Evolutionary conservation across 2,113 vertebrate species (phyloP).

Genomic region (Sphaerodactylus townsendi): DNA sequence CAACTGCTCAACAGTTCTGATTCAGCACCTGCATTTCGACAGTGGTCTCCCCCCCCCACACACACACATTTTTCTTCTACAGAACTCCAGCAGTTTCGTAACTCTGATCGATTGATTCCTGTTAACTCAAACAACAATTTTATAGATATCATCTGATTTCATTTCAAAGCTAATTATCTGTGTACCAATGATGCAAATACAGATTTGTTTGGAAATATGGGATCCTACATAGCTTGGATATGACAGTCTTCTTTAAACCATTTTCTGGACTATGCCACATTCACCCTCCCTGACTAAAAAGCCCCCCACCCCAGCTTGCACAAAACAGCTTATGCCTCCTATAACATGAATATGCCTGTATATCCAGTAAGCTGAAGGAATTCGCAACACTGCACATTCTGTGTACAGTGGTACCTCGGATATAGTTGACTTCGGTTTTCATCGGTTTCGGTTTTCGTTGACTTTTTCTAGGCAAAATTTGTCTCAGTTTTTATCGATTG

Average conservation of each 20-base stretch:
- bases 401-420: too few species aligned
- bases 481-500: too few species aligned
- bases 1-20: background rate
- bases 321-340: background rate
- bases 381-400: constrained; percentile 11
- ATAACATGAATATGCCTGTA: background rate
- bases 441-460: too few species aligned
- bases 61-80: too few species aligned
- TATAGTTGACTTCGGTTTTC: too few species aligned
- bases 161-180: background rate
- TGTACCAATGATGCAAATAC: background rate
- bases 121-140: background rate
- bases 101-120: background rate
- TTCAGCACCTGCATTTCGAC: too few species aligned
- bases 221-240: fast-evolving
- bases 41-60: too few species aligned
- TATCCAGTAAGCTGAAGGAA: background rate
- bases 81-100: background rate
- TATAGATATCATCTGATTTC: background rate
- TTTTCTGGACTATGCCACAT: background rate
- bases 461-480: too few species aligned
- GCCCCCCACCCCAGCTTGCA: background rate
- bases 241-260: background rate
- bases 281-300: background rate
- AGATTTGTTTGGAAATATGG: background rate